Evolutionary conservation across 2,113 vertebrate genomes (phyloP).

Genomic region (Atlantisia rogersi): DNA sequence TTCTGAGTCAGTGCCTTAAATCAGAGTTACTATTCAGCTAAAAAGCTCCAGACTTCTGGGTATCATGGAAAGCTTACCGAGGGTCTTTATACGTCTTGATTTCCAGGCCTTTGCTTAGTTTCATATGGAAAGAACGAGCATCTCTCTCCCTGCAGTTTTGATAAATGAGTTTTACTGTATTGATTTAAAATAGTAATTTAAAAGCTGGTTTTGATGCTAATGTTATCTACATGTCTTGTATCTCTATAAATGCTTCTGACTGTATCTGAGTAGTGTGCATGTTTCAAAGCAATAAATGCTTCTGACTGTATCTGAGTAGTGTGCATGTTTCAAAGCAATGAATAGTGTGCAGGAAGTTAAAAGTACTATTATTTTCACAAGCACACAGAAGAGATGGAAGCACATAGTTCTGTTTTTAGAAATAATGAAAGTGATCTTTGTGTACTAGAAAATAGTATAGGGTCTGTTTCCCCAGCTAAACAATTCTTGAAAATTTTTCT

Average conservation of each 20-base stretch:
- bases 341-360: not conserved
- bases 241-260: not conserved
- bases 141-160: not conserved
- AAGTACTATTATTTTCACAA: not conserved
- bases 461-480: not conserved
- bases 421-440: not conserved
- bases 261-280: not conserved
- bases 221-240: not conserved
- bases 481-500: not conserved
- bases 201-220: not conserved
- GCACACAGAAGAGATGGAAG: not conserved
- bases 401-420: not conserved
- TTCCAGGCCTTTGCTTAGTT: not conserved
- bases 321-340: not conserved
- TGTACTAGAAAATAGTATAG: not conserved
- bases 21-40: not conserved
- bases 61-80: not conserved
- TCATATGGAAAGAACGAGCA: not conserved
- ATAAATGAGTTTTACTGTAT: not conserved
- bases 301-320: not conserved
- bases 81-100: not conserved
- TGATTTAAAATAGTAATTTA: not conserved
- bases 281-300: no score
- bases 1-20: not conserved
- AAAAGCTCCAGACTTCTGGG: not conserved